Base-by-base conservation (phyloP, 2,797 vertebrate species). In the Phrynocephalus guinanensis region DNA sequence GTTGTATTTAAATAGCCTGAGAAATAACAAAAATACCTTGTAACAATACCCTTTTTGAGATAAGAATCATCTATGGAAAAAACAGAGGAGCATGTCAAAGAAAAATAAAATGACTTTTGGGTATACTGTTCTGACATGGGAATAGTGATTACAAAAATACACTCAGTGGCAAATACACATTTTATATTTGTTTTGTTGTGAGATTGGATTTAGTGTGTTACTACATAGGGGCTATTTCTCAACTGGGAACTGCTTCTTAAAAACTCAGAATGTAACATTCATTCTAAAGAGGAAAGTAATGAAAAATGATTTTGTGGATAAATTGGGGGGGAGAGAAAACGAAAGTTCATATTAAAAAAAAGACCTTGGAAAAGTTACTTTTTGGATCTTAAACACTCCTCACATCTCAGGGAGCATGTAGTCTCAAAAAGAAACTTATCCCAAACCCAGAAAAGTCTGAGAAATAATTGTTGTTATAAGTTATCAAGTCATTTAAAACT, bases 1-100 rank as follows among this genome's bases (percentile, higher is more conserved):
- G 5, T 67, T 82, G 70, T 3, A 88, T 91, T 89, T 83, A 87
- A 77, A 75, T n/a, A 52, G 80, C 44, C 71, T 85, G 67, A 44
- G 28, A 84, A n/a, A 26, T 81, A 33, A 50, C 2, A 76, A 48
- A 82, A 76, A 52, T 76, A 26, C 3, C n/a, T 60, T 81, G 38
- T n/a, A 85, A 75, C 0, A 30, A 33, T 67, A n/a, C 56, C 26
- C 44, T 7, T 10, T n/a, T 48, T 82, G 72, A 66, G 48, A 52
- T 60, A 85, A 67, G 44, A 52, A 28, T 6, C 30, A 52, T 33
- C 66, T 67, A 76, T 52, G 22, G 18, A 28, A 24, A 22, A 60
- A 56, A 68, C 18, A 70, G 3, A 30, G 24, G 52, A 6, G 73
- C 28, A 15, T 83, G 67, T 8, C 11, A 50, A 83, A 16, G 26